Conservation (phyloP, 2,113 vertebrate species). For the Etia nguti region DNA sequence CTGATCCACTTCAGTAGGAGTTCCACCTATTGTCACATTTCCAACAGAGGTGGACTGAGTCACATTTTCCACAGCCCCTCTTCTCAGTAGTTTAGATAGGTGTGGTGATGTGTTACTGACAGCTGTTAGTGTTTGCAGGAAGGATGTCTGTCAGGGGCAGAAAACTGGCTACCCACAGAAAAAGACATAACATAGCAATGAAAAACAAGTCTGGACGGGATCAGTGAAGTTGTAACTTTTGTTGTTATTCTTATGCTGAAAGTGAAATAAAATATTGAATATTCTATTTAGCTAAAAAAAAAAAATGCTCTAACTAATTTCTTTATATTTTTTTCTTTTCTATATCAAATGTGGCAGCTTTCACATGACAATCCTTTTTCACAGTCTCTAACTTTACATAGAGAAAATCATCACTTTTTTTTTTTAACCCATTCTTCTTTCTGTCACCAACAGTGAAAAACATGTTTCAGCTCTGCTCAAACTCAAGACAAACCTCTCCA, state of each 20-base stretch:
- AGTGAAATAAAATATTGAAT: too few species aligned
- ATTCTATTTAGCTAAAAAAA: too few species aligned
- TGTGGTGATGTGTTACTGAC: background rate
- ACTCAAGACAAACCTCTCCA: constrained; percentile 80
- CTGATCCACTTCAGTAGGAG: too few species aligned
- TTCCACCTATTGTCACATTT: too few species aligned
- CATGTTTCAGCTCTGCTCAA: constrained; percentile 81
- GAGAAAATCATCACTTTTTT: background rate
- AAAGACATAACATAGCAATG: background rate
- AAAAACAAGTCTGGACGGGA: too few species aligned
- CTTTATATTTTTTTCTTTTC: background rate
- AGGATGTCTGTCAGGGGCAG: background rate
- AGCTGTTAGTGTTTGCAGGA: background rate
- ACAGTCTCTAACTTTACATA: background rate
- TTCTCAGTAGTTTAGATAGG: background rate
- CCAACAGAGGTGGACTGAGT: too few species aligned
- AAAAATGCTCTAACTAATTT: too few species aligned
- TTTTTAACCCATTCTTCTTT: accelerated
- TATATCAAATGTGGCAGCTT: background rate
- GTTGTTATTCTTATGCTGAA: too few species aligned
- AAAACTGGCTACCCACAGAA: background rate
- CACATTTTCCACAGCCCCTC: background rate
- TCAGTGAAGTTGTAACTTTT: too few species aligned
- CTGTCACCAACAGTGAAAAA: constrained; percentile 69
- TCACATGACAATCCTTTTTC: background rate